These are phyloP conservation scores for Orthosia gothica DNA, from an alignment of 2,888 invertebrate genomes.

Conservation along the genomic window DNA sequence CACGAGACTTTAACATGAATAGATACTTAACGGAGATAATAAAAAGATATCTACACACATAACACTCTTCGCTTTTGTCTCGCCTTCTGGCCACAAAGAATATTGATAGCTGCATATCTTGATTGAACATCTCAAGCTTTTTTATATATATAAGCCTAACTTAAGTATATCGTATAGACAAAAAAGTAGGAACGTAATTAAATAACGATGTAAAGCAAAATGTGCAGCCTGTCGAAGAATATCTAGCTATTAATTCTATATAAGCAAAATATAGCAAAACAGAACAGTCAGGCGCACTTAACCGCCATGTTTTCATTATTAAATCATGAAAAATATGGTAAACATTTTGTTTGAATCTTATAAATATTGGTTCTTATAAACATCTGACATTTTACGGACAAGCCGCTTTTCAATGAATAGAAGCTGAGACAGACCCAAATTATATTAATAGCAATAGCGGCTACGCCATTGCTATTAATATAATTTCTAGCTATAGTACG, in stretches of 20 bases:
- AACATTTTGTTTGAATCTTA: background rate
- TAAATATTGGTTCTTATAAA: background rate
- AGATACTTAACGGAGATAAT: background rate
- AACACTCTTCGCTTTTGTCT: background rate
- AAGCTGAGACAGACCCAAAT: background rate
- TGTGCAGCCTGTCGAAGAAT: background rate
- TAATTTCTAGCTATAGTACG: no score
- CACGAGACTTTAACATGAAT: background rate
- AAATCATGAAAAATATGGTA: background rate
- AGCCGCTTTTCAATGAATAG: background rate
- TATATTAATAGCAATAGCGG: background rate
- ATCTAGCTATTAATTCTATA: background rate
- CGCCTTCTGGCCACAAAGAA: conserved; percentile 1
- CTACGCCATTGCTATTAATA: no score
- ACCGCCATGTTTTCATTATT: background rate
- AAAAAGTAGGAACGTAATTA: no score
- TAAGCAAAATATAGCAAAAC: background rate
- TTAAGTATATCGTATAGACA: background rate
- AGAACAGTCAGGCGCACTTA: background rate
- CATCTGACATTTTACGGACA: background rate
- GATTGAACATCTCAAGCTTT: background rate
- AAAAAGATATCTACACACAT: background rate
- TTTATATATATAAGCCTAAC: background rate
- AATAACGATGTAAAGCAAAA: no score
- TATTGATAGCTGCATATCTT: background rate